These are phyloP conservation scores for Aegypius monachus DNA, from an alignment of 2,113 vertebrate species.

Conservation along the genomic window DNA sequence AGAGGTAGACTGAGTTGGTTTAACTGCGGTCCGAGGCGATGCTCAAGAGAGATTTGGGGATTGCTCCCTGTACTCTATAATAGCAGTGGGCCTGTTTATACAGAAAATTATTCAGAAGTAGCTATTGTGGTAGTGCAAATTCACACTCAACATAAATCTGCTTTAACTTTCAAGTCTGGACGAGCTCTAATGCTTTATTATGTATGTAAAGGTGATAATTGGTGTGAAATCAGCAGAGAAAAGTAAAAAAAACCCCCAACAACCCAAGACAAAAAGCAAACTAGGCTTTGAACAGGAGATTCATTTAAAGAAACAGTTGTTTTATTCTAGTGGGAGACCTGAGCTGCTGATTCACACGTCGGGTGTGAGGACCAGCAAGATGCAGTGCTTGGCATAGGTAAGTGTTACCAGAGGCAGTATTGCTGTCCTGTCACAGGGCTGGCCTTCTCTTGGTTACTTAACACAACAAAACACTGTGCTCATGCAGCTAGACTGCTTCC, in stretches of 20 bases:
- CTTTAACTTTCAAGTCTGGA: background rate
- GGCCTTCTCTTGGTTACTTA: background rate
- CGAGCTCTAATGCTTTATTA: background rate
- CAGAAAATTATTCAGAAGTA: background rate
- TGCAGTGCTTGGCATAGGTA: fast-evolving
- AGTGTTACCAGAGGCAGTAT: background rate
- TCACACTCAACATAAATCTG: background rate
- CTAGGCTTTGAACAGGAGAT: background rate
- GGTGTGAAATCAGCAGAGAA: background rate
- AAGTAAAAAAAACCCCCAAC: background rate
- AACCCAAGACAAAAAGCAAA: background rate
- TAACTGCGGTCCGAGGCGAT: background rate
- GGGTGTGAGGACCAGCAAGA: background rate
- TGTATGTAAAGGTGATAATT: background rate
- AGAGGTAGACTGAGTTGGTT: background rate
- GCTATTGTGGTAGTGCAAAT: background rate
- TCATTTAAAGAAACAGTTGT: background rate
- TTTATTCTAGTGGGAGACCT: background rate
- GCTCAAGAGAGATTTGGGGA: background rate
- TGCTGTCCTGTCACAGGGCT: background rate
- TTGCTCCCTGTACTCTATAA: background rate
- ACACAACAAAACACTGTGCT: background rate
- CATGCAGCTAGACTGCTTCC: background rate
- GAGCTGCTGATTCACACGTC: background rate
- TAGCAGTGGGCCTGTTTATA: background rate